Percentiles rank a stretch among this genome's conserved stretches.
These are phyloP conservation scores for Pygoscelis adeliae DNA, from an alignment of 2,113 vertebrate genomes.

Conservation along the genomic window DNA sequence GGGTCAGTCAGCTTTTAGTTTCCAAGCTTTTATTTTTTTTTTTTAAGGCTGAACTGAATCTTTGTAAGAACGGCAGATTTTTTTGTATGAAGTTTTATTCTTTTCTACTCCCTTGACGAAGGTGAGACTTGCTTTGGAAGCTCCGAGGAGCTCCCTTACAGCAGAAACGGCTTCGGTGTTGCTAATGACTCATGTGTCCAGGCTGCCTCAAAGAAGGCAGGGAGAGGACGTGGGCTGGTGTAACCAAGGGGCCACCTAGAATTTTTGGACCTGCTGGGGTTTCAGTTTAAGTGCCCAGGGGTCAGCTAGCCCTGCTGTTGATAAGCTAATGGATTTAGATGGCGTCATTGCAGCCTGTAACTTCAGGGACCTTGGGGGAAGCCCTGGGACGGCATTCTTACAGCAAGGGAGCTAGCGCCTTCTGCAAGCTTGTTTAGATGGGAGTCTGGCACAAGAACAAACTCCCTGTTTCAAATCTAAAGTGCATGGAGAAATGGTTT, in stretches of 20 bases:
- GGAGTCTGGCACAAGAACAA: not conserved
- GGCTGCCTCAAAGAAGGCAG: not conserved
- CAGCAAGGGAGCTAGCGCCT: not conserved
- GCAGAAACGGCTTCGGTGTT: not conserved
- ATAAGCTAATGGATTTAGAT: not conserved
- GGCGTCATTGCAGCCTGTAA: fast-evolving
- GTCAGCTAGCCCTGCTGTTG: not conserved
- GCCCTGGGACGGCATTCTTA: not conserved
- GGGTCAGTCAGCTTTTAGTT: not conserved
- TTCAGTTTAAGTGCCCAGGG: not conserved
- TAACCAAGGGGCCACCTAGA: not conserved
- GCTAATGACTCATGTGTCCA: not conserved
- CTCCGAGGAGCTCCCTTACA: not conserved
- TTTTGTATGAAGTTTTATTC: not conserved
- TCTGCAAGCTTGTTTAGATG: not conserved
- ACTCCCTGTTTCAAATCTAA: not conserved
- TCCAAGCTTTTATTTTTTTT: not conserved
- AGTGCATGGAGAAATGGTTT: not conserved
- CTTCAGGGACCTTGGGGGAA: not conserved
- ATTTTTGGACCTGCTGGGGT: not conserved
- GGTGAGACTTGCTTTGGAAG: not conserved
- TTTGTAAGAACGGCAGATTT: not conserved
- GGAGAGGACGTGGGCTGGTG: not conserved
- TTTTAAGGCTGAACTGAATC: not conserved
- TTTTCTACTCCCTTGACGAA: not conserved